Percentiles rank a stretch among this genome's conserved stretches.
Conservation (phyloP, 2,888 invertebrate genomes). For the Eretmocerus hayati region DNA sequence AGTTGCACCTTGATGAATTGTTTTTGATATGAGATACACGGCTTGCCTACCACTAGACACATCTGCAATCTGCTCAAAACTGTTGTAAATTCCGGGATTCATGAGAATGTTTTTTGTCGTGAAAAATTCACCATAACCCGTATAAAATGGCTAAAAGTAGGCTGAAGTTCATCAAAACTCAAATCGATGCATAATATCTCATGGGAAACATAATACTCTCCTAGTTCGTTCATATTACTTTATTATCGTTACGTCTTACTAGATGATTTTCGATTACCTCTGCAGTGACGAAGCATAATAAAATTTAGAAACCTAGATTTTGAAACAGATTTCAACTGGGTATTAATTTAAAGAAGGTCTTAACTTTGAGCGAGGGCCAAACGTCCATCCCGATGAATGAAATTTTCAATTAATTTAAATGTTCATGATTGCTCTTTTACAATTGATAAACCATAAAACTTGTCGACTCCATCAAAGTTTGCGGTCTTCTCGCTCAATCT, state of each 20-base stretch:
- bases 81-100: conserved; percentile 23
- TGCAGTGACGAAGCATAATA: no score
- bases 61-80: conserved; percentile 16
- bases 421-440: no score
- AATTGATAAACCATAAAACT: no score
- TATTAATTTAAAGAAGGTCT: no score
- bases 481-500: no score
- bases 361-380: no score
- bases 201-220: conserved; percentile 19
- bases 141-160: conserved; percentile 25
- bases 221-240: conserved; percentile 15
- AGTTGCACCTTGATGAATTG: conserved; percentile 8
- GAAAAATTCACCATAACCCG: conserved; percentile 13
- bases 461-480: no score
- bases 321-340: no score
- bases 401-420: no score
- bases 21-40: conserved; percentile 11
- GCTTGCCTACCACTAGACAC: conserved; percentile 14
- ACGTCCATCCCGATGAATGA: no score
- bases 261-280: no score
- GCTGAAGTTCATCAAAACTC: conserved; percentile 8
- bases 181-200: conserved; percentile 4
- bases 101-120: conserved; percentile 21
- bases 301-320: neutral
- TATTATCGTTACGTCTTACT: conserved; percentile 9